These are phyloP conservation scores for Byasa hedistus DNA, from an alignment of 2,888 invertebrate species.

Conservation along the genomic window DNA sequence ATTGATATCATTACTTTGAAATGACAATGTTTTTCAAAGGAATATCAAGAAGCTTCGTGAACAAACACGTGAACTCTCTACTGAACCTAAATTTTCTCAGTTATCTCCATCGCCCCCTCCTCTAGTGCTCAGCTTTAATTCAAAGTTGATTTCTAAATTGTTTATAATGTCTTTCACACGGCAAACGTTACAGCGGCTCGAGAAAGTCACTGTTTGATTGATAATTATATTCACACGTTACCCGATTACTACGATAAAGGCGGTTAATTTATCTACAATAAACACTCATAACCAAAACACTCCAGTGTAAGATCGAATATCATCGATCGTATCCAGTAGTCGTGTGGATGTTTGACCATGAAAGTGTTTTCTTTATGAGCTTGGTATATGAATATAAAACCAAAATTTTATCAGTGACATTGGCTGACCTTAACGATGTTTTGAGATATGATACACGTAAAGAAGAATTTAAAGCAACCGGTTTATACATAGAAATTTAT, in stretches of 20 bases:
- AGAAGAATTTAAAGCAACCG: not conserved
- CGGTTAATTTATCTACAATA: constrained; percentile 5
- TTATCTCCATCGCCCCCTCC: constrained; percentile 65
- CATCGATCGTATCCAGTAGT: constrained; percentile 13
- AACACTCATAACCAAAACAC: not conserved
- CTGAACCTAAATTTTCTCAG: constrained; percentile 51
- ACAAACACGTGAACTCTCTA: constrained; percentile 7
- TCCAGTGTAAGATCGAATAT: not conserved
- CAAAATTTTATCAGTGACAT: constrained; percentile 5
- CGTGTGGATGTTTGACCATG: not conserved
- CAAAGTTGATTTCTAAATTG: constrained; percentile 71
- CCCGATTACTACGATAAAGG: not conserved
- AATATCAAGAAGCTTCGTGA: not conserved
- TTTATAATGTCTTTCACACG: constrained; percentile 46
- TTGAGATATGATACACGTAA: constrained; percentile 1
- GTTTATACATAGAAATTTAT: constrained; percentile 5
- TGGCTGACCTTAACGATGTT: not conserved
- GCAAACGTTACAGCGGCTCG: constrained; percentile 34
- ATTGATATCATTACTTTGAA: too few species aligned
- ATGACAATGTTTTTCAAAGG: too few species aligned
- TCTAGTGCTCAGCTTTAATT: constrained; percentile 61
- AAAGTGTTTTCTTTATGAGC: not conserved
- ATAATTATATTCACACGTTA: constrained; percentile 6
- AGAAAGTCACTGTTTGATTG: not conserved
- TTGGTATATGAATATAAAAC: not conserved